Percentiles rank a stretch among this genome's conserved stretches.
Conservation (phyloP, 2,113 vertebrate genomes). For the Cryptotis parvus region DNA sequence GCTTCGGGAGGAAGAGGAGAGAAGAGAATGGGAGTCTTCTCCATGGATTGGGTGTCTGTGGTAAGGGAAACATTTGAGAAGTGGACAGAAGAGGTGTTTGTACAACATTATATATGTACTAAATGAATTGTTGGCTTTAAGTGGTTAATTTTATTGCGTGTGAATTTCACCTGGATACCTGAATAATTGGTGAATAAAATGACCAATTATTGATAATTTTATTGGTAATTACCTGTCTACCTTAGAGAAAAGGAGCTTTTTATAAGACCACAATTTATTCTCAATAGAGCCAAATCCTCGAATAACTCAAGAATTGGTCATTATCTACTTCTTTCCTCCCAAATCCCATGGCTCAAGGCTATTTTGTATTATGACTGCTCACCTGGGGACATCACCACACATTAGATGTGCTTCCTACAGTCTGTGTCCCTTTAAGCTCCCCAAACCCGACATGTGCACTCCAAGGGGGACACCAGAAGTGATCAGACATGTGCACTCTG, state of each 20-base stretch:
- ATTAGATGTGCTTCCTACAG: background rate
- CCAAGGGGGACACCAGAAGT: too few relatives aligned
- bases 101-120: background rate
- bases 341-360: background rate
- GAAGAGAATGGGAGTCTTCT: background rate
- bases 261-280: background rate
- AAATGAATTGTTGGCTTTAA: background rate
- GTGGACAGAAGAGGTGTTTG: background rate
- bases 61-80: background rate
- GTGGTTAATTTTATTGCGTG: background rate
- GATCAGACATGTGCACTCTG: too few relatives aligned
- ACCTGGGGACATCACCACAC: background rate
- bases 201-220: too few relatives aligned
- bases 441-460: fast-evolving
- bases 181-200: background rate
- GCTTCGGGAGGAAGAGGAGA: background rate
- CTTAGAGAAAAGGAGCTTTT: background rate
- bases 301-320: background rate
- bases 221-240: background rate
- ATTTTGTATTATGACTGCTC: too few relatives aligned
- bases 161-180: background rate
- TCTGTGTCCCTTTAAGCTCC: background rate
- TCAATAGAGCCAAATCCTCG: background rate
- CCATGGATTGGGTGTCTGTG: background rate
- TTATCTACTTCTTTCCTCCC: background rate